Evolutionary conservation across 2,888 invertebrate genomes (phyloP), one percentile per base, ranked within the genome.

Genomic region (Tenthredo livida): DNA sequence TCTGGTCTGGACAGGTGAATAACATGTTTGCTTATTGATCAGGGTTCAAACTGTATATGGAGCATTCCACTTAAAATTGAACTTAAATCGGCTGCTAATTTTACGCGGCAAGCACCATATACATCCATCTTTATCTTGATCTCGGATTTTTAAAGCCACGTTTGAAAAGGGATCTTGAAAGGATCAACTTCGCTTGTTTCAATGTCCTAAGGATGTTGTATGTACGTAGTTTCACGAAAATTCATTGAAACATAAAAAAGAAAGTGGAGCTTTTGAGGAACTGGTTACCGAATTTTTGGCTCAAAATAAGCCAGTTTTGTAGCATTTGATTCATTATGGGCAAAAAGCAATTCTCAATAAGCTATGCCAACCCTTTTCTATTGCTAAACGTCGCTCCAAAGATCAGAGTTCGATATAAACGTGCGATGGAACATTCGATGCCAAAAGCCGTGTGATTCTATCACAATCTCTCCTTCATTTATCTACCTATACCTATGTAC

Each of bases 1-100:
- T 37, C 40, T 72, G 4, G 17, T 37, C 37, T 72, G 70, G 37
- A 40, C 70, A 72, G 70, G 70, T 72, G 37, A 72, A 72, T 40
- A 72, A 37, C 29, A 72, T 29, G 70, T 17, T 40, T 40, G 37
- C 67, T 40, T 40, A n/a, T 9, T 21, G 37, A 72, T 33, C 37
- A 72, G 25, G 61, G 61, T 21, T 25, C 2, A 12, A 21, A 61
- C 25, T 25, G 61, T 61, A 12, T 10, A 7, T 37, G 37, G 37
- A 7, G 37, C 37, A 37, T 37, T 37, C 7, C 37, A 37, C 37
- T 6, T 37, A 37, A 6, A 37, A 37, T n/a, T n/a, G n/a, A n/a
- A n/a, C n/a, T n/a, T n/a, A n/a, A n/a, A n/a, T n/a, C n/a, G n/a
- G n/a, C 37, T 37, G 37, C 37, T 37, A 37, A 37, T 37, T 37